These are phyloP conservation scores for Pangasianodon hypophthalmus DNA, from an alignment of 2,113 vertebrate species.

Conservation along the genomic window DNA sequence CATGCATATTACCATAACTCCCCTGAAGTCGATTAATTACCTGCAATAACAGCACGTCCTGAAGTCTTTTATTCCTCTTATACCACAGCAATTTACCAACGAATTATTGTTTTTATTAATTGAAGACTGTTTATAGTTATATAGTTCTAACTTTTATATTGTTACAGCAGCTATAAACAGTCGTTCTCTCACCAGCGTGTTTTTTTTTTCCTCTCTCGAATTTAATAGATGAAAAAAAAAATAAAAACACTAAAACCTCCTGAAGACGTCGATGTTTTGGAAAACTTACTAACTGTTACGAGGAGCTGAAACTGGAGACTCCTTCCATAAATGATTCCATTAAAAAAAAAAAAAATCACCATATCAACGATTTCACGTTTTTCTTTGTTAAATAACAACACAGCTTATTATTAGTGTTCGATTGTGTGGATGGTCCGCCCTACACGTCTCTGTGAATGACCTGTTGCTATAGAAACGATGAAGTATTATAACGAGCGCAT, in stretches of 20 bases:
- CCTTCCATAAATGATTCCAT: not conserved
- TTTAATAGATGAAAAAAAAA: not conserved
- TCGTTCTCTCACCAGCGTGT: not conserved
- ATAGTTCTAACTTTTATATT: not conserved
- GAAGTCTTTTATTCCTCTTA: not conserved
- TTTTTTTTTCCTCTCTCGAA: not conserved
- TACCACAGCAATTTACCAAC: not conserved
- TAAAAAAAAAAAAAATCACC: no score
- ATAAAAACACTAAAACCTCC: not conserved
- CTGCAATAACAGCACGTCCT: not conserved
- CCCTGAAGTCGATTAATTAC: not conserved
- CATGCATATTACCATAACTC: not conserved
- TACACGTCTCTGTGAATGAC: not conserved
- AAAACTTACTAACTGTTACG: not conserved
- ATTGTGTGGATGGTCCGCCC: not conserved
- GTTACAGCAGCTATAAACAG: not conserved
- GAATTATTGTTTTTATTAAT: no score
- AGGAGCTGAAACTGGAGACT: not conserved
- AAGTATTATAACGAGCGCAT: not conserved
- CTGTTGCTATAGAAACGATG: not conserved
- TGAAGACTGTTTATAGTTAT: not conserved
- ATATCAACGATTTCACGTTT: not conserved
- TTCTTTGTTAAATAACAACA: not conserved
- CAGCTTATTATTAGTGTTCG: not conserved
- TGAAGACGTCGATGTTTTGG: no score